Evolutionary conservation across 2,113 vertebrate species (phyloP).

Genomic region (Festucalex cinctus): DNA sequence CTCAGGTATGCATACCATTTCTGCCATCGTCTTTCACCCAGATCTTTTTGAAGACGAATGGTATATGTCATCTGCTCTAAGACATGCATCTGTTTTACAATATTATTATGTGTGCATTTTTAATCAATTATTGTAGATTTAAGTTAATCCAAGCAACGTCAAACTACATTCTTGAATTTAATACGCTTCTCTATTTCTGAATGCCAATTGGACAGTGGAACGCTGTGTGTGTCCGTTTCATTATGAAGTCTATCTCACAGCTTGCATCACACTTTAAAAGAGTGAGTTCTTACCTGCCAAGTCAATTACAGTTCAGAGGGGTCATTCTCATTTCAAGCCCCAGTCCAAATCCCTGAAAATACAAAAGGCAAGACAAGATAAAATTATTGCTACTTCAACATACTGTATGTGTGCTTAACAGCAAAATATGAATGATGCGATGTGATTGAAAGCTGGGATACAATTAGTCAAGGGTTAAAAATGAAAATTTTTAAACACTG

Average conservation of each 20-base stretch:
- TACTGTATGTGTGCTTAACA: conserved; percentile 14
- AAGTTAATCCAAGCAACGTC: not conserved
- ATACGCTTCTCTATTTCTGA: not conserved
- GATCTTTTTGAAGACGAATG: no score
- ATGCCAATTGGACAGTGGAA: not conserved
- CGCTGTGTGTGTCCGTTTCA: not conserved
- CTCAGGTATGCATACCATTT: no score
- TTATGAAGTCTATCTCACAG: not conserved
- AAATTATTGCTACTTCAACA: conserved; percentile 24
- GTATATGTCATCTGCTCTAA: no score
- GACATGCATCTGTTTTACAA: no score
- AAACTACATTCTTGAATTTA: not conserved
- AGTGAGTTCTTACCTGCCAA: conserved; percentile 64
- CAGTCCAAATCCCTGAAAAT: conserved; percentile 56
- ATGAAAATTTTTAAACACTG: no score
- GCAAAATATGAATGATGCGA: conserved; percentile 40
- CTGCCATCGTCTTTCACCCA: no score
- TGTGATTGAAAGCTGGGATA: conserved; percentile 32
- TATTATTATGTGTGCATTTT: no score
- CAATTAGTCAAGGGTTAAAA: no score
- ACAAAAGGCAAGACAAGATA: conserved; percentile 24
- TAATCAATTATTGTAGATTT: not conserved
- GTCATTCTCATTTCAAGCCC: conserved; percentile 58
- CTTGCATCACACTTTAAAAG: not conserved
- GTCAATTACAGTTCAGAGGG: conserved; percentile 55